Conservation (phyloP, 2,113 vertebrate species). For the Carlito syrichta region DNA sequence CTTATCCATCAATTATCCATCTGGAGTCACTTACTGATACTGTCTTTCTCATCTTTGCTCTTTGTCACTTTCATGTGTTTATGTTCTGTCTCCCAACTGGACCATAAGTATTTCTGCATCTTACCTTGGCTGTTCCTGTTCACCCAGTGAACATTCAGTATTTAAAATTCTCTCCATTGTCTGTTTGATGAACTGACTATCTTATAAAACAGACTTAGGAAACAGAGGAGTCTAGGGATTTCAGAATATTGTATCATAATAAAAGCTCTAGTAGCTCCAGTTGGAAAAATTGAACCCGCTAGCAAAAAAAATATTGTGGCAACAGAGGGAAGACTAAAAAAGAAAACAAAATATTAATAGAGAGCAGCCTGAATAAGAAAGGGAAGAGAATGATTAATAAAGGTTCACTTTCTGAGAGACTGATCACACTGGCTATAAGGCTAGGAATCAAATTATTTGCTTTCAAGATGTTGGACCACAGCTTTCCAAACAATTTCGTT, state of each 20-base stretch:
- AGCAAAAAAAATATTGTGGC: not conserved
- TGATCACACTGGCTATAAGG: not conserved
- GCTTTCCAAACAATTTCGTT: conserved; percentile 58
- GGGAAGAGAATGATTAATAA: not conserved
- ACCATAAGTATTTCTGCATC: not conserved
- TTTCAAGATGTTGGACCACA: conserved; percentile 22
- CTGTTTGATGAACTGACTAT: not conserved
- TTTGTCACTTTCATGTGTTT: conserved; percentile 18
- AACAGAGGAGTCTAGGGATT: not conserved
- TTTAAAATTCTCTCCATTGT: not conserved
- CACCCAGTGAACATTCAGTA: not conserved
- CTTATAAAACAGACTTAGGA: not conserved
- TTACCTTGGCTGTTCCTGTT: not conserved
- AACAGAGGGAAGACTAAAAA: conserved; percentile 6
- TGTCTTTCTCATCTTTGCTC: not conserved
- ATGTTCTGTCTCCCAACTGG: not conserved
- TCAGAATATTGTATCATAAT: not conserved
- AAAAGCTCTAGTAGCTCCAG: not conserved
- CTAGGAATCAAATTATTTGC: conserved; percentile 44
- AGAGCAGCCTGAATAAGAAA: not conserved
- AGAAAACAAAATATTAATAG: conserved; percentile 13
- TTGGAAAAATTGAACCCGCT: conserved; percentile 21
- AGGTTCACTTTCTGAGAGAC: not conserved
- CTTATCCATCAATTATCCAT: not conserved
- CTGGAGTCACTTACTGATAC: not conserved